Base-by-base conservation (phyloP, 2,797 vertebrate genomes). In the Sebastes itinus region DNA sequence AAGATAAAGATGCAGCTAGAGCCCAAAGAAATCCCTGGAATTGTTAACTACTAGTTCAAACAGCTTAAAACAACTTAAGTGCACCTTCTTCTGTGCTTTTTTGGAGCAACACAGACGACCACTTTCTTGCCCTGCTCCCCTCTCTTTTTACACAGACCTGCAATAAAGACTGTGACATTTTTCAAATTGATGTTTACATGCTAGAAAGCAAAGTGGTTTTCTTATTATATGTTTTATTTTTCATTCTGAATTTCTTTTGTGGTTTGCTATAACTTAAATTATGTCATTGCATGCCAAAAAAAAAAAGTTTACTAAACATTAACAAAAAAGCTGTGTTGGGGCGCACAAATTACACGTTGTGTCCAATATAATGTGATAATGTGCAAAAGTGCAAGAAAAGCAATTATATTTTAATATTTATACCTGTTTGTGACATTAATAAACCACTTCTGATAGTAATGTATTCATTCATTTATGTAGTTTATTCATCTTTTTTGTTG, bases 121-220 rank as follows among this genome's bases (percentile, higher is more conserved):
- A 42, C 22, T 59, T 82, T 72, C 20, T 28, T 70, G 59, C 74
- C 58, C 69, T 60, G 13, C 60, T 73, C 59, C 42, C 16, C 30
- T 16, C 4, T 35, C n/a, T 38, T 28, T 20, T 0, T 64, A 18
- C 56, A 67, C 42, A 81, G 7, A 54, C 7, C 30, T 67, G 28
- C 55, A 63, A 59, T 20, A 60, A 63, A 60, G 7, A 64, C 6
- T 22, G 2, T 62, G 18, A 71, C 20, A 3, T 59, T 67, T 71
- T 62, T 77, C 11, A 27, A 56, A 42, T 61, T 66, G 4, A 80
- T 82, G 86, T 90, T 89, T 88, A 85, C 87, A 85, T 20, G n/a
- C 10, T 78, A 75, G 74, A 66, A 28, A 72, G 28, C 3, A 16
- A 55, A 49, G 10, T 60, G 33, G 3, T 38, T 38, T 67, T 28